Evolutionary conservation across 2,797 vertebrate genomes (phyloP).

Genomic region (Chiloscyllium punctatum): DNA sequence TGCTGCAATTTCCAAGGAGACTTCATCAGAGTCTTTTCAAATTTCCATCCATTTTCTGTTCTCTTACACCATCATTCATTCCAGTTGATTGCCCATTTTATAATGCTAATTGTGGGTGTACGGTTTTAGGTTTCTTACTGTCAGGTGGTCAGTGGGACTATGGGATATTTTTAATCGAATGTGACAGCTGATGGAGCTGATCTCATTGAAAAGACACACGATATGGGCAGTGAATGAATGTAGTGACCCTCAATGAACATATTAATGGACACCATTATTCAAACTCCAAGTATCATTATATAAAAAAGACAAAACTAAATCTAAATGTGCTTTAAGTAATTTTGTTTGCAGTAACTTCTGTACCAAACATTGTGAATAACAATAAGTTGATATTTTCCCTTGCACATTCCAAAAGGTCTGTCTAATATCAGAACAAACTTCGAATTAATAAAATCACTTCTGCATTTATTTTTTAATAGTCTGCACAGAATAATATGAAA

Average conservation of each 20-base stretch:
- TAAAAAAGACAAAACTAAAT: conserved; percentile 33
- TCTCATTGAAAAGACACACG: conserved; percentile 95
- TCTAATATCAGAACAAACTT: background rate
- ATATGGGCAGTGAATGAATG: conserved; percentile 85
- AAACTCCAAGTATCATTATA: conserved; percentile 35
- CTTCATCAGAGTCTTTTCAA: conserved; percentile 43
- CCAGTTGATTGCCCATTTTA: conserved; percentile 98
- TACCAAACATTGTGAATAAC: background rate
- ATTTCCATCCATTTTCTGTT: conserved; percentile 68
- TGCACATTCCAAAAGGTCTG: background rate
- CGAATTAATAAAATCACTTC: background rate
- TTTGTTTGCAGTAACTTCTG: conserved; percentile 11
- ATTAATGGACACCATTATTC: conserved; percentile 84
- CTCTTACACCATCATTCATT: conserved; percentile 74
- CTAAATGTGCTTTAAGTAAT: conserved; percentile 32
- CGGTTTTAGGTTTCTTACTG: conserved; percentile 79
- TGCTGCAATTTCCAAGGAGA: conserved; percentile 36
- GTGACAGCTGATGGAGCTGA: conserved; percentile 98
- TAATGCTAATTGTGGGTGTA: conserved; percentile 92
- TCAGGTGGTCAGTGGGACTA: conserved; percentile 90
- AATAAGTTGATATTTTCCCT: background rate
- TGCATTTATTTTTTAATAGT: background rate
- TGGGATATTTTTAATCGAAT: conserved; percentile 93
- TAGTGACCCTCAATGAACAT: conserved; percentile 85
- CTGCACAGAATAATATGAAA: background rate